Base-by-base conservation (phyloP, 2,797 vertebrate species). In the Hyperoplus immaculatus region DNA sequence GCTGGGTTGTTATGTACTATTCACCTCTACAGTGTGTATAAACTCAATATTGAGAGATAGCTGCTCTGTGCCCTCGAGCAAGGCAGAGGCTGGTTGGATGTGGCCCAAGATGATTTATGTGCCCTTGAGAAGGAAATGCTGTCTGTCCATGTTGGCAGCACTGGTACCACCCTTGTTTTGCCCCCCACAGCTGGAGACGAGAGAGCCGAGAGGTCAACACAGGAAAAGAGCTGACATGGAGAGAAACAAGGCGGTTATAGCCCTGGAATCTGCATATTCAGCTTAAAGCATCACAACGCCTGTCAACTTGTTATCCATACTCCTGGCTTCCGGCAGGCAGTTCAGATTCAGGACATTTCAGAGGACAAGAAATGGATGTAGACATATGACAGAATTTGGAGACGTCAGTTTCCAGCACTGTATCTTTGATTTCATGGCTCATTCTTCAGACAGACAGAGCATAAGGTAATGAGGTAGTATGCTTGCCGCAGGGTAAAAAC, bases 181-280 rank as follows among this genome's bases (percentile, higher is more conserved):
- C 80, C 87, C 80, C 87, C 83, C 85, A 82, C 84, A 85, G 83
- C 78, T 12, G 79, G 82, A 81, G 69, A 72, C 79, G 77, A 75
- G 69, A 75, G 72, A 81, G 80, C 78, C 78, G 69, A 86, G 77
- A 82, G 90, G 90, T 91, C 89, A 88, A 71, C 69, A 79, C 68
- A 50, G 82, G 77, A 86, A 92, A 90, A 89, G 65, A 82, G 89
- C 88, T 93, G 89, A 92, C 86, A 71, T 65, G 62, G 80, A 78
- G 77, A 78, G 80, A 93, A 91, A 89, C 63, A 78, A 79, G 75
- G 58, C 63, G 39, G 73, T 85, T 88, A 83, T 81, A 77, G 61
- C 68, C 71, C 42, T 18, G 38, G 71, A 88, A 81, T 89, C 75
- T 86, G 89, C 89, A 86, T 86, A 87, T 88, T 77, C 79, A 89